Evolutionary conservation across 2,113 vertebrate genomes (phyloP).

Genomic region (Micromys minutus): DNA sequence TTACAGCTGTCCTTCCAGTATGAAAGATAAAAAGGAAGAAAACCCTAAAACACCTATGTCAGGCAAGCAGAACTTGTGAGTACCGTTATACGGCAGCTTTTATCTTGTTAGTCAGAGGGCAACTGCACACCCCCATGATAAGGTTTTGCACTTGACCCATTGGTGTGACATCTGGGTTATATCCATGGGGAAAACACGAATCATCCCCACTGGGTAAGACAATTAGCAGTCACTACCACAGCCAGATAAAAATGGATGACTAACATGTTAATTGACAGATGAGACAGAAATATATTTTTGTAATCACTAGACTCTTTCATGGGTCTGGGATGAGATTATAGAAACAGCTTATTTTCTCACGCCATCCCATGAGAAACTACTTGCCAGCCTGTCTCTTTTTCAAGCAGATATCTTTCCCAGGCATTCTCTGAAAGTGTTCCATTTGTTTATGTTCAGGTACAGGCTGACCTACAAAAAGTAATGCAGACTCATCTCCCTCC

Average conservation of each 20-base stretch:
- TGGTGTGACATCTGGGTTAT: not conserved
- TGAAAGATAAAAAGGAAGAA: not conserved
- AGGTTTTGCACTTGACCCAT: not conserved
- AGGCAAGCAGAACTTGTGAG: not conserved
- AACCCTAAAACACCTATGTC: not conserved
- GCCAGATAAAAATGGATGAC: not conserved
- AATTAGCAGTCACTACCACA: not conserved
- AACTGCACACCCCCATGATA: not conserved
- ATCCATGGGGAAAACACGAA: not conserved
- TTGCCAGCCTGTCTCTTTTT: not conserved
- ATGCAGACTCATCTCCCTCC: not conserved
- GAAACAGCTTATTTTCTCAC: not conserved
- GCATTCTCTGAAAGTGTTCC: not conserved
- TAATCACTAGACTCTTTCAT: not conserved
- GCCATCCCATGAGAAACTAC: not conserved
- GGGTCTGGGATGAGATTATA: not conserved
- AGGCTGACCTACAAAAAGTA: slow-evolving; percentile 23
- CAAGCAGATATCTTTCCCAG: not conserved
- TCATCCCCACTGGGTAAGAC: not conserved
- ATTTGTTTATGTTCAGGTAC: slow-evolving; percentile 35
- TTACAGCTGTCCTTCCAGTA: not conserved
- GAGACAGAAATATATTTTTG: slow-evolving; percentile 22
- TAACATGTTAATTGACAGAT: not conserved
- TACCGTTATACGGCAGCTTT: not conserved
- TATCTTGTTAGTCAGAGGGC: not conserved